Evolutionary conservation across 2,888 invertebrate species (phyloP), one percentile per base, ranked within the genome.

Genomic region (Sphecodes monilicornis): DNA sequence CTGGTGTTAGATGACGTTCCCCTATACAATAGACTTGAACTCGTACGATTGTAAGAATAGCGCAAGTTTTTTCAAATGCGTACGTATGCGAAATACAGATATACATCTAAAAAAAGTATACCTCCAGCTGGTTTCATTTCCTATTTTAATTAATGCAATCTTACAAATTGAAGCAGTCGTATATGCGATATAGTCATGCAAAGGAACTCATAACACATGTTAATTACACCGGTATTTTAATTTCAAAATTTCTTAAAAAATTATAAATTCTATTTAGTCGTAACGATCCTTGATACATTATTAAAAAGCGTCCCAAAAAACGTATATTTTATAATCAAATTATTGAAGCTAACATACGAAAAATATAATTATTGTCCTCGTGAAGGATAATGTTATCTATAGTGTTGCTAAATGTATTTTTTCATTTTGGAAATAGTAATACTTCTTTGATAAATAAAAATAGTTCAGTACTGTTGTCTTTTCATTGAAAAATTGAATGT

Each of bases 11-110:
- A 1, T 18, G 46, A 22, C 46, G 5, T 46, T 22, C 18, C 46
- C 46, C 46, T 75, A 81, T 8, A 66, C 76, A 79, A 81, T 81
- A 83, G 82, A 39, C 18, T 73, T 69, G 36, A n/a, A 60, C 41
- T 64, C 50, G 13, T 16, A 8, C 41, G 29, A 22, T 70, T 26
- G 64, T 46, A 46, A 71, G 54, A 18, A 36, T 77, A 32, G 29
- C 16, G 64, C 29, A 26, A 41, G 64, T 43, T 64, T 75, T 82
- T 75, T 57, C n/a, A 36, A 46, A 39, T 32, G 39, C 41, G 32
- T 29, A 36, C 41, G 57, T 29, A 26, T 13, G 36, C 43, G 18
- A 22, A 69, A 76, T n/a, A n/a, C 22, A 41, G 46, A 29, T 46
- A 64, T 26, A 43, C 29, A 77, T 6, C 22, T 6, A 39, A 57